These are phyloP conservation scores for Sitta carolinensis DNA, from an alignment of 2,797 vertebrate genomes.

Conservation along the genomic window DNA sequence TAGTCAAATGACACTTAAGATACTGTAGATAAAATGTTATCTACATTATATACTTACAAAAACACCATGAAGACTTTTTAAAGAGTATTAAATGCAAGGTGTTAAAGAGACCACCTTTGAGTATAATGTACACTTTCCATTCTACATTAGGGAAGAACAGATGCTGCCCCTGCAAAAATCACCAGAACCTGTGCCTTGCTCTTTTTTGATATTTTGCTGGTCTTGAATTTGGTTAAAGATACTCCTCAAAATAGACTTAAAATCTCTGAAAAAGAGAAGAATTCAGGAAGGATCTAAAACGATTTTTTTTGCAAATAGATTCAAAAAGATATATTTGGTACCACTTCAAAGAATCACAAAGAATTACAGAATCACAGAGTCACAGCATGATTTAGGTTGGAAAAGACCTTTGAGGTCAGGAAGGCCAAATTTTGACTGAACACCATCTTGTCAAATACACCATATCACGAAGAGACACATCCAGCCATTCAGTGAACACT, in stretches of 20 bases:
- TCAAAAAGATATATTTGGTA: background rate
- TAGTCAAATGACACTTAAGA: background rate
- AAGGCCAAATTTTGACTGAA: background rate
- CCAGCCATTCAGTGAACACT: background rate
- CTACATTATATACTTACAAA: background rate
- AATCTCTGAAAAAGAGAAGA: background rate
- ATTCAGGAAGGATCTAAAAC: accelerated
- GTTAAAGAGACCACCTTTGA: background rate
- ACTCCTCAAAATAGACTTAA: background rate
- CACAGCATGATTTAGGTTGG: background rate
- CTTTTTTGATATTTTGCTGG: background rate
- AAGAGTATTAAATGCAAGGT: background rate
- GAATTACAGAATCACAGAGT: background rate
- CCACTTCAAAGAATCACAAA: background rate
- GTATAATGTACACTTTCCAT: background rate
- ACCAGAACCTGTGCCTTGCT: background rate
- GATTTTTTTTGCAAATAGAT: background rate
- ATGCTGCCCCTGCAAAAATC: background rate
- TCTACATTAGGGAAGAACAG: background rate
- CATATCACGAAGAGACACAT: too few species aligned
- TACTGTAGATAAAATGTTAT: background rate
- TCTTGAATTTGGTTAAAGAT: background rate
- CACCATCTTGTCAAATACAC: background rate
- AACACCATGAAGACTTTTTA: background rate
- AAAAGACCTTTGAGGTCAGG: background rate